Evolutionary conservation across 2,888 invertebrate species (phyloP).

Genomic region (Taphrorychus bicolor): DNA sequence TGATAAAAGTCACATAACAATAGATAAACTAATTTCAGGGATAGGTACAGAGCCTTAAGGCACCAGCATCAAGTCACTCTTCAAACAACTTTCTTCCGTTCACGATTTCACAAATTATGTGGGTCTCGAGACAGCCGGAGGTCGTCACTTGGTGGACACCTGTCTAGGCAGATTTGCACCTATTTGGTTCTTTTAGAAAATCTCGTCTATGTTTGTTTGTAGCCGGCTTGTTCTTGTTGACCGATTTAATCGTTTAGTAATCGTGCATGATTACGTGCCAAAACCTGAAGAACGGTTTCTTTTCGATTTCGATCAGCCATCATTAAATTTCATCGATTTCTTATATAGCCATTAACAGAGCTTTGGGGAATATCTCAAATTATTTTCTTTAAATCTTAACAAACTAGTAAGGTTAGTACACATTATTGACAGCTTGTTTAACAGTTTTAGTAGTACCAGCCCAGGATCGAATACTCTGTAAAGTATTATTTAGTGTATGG

Average conservation of each 20-base stretch:
- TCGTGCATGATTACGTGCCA: background rate
- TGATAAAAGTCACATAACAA: background rate
- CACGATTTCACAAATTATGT: slow-evolving; percentile 31
- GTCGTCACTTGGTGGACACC: slow-evolving; percentile 20
- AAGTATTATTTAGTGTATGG: no score
- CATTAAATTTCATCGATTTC: no score
- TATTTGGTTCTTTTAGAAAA: slow-evolving; percentile 24
- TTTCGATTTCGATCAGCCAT: slow-evolving; percentile 13
- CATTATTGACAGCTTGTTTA: no score
- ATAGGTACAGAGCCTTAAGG: slow-evolving; percentile 22
- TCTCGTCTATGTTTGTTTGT: slow-evolving; percentile 2
- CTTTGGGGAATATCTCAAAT: no score
- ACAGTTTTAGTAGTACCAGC: no score
- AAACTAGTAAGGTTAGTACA: no score
- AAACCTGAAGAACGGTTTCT: background rate
- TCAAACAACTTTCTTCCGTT: slow-evolving; percentile 30
- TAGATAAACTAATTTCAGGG: slow-evolving; percentile 2
- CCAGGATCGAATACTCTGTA: no score
- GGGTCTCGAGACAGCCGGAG: slow-evolving; percentile 27
- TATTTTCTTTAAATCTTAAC: no score
- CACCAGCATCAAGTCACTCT: slow-evolving; percentile 7
- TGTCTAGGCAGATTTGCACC: slow-evolving; percentile 31
- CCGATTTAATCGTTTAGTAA: slow-evolving; percentile 11
- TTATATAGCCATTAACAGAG: no score
- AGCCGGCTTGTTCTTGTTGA: slow-evolving; percentile 9